Evolutionary conservation across 2,797 vertebrate species (phyloP).

Genomic region (Manis pentadactyla): DNA sequence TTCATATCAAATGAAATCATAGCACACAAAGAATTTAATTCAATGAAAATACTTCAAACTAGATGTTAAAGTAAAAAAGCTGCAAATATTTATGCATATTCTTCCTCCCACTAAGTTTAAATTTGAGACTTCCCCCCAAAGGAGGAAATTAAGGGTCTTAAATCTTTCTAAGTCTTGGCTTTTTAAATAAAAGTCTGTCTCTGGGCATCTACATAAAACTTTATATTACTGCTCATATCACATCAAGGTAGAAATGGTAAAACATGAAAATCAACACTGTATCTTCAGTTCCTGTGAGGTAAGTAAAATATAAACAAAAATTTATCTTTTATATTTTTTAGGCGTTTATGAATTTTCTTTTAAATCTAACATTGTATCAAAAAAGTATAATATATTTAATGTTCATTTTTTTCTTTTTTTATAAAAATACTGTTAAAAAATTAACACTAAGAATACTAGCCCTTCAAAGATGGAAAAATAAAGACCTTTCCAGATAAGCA

Average conservation of each 20-base stretch:
- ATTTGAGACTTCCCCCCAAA: background rate
- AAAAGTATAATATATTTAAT: background rate
- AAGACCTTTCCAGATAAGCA: background rate
- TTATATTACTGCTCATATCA: background rate
- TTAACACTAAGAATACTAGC: background rate
- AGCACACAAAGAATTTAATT: constrained; percentile 46
- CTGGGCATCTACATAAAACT: background rate
- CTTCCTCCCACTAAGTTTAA: constrained; percentile 22
- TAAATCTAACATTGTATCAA: background rate
- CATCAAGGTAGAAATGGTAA: background rate
- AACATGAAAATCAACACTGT: background rate
- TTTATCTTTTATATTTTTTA: background rate
- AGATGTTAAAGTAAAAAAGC: background rate
- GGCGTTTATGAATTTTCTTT: background rate
- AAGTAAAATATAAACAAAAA: background rate
- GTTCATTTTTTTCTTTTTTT: background rate
- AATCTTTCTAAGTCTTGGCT: background rate
- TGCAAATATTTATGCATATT: background rate
- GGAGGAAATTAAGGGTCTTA: background rate
- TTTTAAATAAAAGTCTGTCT: background rate
- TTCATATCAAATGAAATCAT: constrained; percentile 33
- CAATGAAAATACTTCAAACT: constrained; percentile 2
- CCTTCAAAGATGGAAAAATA: background rate
- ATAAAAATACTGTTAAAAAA: constrained; percentile 18
- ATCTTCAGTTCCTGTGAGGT: background rate